Evolutionary conservation across 2,797 vertebrate species (phyloP), one percentile per base, ranked within the genome.

Genomic region (Huso huso): DNA sequence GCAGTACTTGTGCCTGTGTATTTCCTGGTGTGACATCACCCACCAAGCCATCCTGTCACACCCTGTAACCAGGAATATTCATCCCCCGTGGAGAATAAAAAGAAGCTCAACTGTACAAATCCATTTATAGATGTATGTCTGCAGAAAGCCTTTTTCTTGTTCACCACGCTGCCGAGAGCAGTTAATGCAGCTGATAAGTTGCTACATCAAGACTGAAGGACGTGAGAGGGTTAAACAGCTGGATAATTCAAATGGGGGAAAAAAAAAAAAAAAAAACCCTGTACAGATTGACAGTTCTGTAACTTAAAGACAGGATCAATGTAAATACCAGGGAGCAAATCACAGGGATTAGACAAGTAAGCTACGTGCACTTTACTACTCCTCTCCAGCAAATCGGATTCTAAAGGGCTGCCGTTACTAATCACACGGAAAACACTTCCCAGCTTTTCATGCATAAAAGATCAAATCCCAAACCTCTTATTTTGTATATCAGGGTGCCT

Each of bases 201-300:
- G 37, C 37, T 37, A 37, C 37, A 37, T 37, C 37, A 37, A 37
- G 5, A 37, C 37, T 37, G 37, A 37, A 37, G 37, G 37, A 37
- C 37, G 4, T 37, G 37, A 51, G 49, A 15, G 49, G 13, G 1
- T 1, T 7, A 51, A 37, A 15, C 10, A 52, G 48, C 11, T 10
- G 49, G 18, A 11, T 12, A 2, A 0, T 4, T 49, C 11, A 13
- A 49, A 48, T 6, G 49, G 48, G 10, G 11, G 67, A 37, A 2
- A 48, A 57, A 58, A 12, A 57, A 61, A 9, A 7, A 51, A 75
- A 75, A 79, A 80, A 80, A 70, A 77, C 84, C 83, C 82, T 81
- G 84, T 84, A 84, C 84, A 81, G 83, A 82, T 82, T 86, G 85
- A 87, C 85, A 84, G 85, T 86, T 80, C 82, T 69, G 73, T 11